These are phyloP conservation scores for Drosophila barbarae DNA, from an alignment of 2,888 invertebrate genomes.

Conservation along the genomic window DNA sequence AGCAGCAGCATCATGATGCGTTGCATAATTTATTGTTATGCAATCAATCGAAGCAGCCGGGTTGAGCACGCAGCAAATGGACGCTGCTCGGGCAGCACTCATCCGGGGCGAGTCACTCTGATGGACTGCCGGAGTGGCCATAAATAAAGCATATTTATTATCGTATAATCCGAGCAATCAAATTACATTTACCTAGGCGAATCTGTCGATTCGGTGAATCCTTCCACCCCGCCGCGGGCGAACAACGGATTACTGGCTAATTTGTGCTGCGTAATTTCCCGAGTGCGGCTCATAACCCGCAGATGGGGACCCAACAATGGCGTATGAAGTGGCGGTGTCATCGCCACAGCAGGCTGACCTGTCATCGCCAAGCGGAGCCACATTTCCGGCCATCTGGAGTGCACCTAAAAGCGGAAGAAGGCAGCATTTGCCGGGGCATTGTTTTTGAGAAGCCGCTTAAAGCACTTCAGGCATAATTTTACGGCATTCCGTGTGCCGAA, in stretches of 20 bases:
- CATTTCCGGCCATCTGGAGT: conserved; percentile 46
- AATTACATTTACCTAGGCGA: conserved; percentile 31
- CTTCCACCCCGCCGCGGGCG: conserved; percentile 10
- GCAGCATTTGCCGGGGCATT: conserved; percentile 14
- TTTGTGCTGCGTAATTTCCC: conserved; percentile 59
- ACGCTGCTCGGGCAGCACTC: conserved; percentile 20
- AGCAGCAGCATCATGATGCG: conserved; percentile 39
- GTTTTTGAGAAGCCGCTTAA: conserved; percentile 38
- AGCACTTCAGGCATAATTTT: conserved; percentile 17
- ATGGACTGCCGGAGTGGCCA: conserved; percentile 19
- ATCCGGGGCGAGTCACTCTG: conserved; percentile 25
- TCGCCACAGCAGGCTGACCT: conserved; percentile 38
- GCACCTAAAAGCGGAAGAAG: conserved; percentile 8
- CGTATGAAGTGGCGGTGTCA: conserved; percentile 57
- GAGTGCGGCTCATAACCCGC: conserved; percentile 17
- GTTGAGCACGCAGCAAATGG: conserved; percentile 36
- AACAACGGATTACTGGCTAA: conserved; percentile 36
- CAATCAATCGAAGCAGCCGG: conserved; percentile 37
- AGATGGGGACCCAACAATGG: conserved; percentile 29
- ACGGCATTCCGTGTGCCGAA: conserved; percentile 9
- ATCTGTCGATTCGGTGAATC: conserved; percentile 5
- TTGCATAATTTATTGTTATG: conserved; percentile 56
- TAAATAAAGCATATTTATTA: conserved; percentile 35
- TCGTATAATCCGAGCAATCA: conserved; percentile 45
- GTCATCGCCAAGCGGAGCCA: conserved; percentile 49